A percentile compares a stretch with the other conserved stretches of the same genome.
Evolutionary conservation across 1,140 invertebrate genomes (phyloP).

Genomic region (Apocrypta bakeri): DNA sequence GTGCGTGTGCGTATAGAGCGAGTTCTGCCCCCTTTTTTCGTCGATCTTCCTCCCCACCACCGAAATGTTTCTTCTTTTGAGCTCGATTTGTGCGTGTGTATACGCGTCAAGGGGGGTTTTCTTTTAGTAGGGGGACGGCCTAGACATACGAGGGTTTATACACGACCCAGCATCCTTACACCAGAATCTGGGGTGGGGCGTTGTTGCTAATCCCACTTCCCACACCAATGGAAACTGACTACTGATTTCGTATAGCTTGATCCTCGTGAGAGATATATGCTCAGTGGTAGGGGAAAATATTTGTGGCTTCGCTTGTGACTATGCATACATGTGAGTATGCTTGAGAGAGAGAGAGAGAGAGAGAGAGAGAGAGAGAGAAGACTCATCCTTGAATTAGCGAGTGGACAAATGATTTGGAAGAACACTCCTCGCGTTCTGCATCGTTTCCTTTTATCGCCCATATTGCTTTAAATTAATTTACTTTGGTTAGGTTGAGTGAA

Average conservation of each 20-base stretch:
- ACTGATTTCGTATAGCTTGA: neutral
- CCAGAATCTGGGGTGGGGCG: conserved; percentile 65
- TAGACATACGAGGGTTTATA: conserved; percentile 60
- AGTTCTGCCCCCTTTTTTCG: neutral
- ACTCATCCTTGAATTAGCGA: neutral
- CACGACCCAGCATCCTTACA: conserved; percentile 26
- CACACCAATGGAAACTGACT: conserved; percentile 56
- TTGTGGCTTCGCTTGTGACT: neutral
- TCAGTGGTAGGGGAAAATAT: neutral
- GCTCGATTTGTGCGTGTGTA: neutral
- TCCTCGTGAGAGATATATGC: conserved; percentile 20
- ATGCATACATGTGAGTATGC: neutral
- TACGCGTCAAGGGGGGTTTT: conserved; percentile 8
- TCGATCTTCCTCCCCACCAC: neutral
- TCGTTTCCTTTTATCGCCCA: conserved; percentile 29
- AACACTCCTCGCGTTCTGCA: neutral
- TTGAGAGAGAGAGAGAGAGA: conserved; percentile 4
- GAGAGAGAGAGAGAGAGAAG: neutral
- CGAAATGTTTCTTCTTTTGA: conserved; percentile 20
- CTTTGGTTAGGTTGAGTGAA: neutral
- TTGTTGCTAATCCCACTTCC: conserved; percentile 61
- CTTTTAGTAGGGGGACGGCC: conserved; percentile 62
- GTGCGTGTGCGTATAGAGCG: neutral
- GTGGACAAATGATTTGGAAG: conserved; percentile 18
- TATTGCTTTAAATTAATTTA: conserved; percentile 46